phyloP scores from a whole-genome alignment of 2,113 vertebrate species.

The Oreochromis tanganicae region DNA sequence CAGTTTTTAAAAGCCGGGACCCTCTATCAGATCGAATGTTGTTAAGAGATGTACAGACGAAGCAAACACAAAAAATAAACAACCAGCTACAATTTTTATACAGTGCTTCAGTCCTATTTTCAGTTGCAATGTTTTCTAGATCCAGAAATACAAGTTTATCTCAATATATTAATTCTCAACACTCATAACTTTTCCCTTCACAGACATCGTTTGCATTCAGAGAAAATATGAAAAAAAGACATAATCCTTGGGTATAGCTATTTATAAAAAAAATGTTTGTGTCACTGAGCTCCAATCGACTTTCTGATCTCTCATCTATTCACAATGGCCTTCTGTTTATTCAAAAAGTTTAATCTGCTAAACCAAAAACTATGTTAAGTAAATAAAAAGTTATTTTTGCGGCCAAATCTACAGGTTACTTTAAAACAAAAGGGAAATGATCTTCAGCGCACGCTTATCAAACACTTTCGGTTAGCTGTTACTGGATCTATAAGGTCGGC shows the following conservation, averaged over 20 bases:
- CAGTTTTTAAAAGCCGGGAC: neutral
- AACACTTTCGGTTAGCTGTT: slow-evolving; percentile 10
- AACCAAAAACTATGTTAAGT: neutral
- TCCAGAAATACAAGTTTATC: neutral
- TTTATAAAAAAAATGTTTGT: neutral
- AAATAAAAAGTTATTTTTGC: neutral
- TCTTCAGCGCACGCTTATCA: slow-evolving; percentile 1
- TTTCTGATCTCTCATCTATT: neutral
- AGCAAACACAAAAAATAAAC: neutral
- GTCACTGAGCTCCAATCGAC: neutral
- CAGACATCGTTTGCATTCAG: neutral
- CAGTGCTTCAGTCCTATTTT: neutral
- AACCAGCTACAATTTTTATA: neutral
- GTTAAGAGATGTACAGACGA: neutral
- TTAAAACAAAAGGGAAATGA: neutral
- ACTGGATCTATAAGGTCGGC: neutral
- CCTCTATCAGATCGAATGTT: neutral
- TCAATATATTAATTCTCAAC: neutral
- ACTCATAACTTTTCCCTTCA: neutral
- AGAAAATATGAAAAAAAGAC: neutral
- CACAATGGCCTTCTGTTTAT: neutral
- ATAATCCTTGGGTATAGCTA: neutral
- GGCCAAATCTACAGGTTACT: neutral
- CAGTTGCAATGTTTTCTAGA: neutral
- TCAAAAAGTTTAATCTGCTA: neutral